Percentiles rank a stretch among this genome's conserved stretches.
phyloP scores from a whole-genome alignment of 2,113 vertebrate genomes.

The Tupaia chinensis region DNA sequence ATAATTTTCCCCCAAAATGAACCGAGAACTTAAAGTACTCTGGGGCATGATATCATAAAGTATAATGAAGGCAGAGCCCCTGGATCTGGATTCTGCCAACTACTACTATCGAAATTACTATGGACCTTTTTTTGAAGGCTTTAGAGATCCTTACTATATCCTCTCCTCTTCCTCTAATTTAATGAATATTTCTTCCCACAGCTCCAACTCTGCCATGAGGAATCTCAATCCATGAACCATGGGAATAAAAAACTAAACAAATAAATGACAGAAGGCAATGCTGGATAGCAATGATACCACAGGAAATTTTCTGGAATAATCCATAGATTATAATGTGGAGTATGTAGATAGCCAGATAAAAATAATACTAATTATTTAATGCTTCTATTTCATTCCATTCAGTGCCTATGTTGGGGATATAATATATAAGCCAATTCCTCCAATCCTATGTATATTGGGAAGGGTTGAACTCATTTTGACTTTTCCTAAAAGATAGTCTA shows the following conservation, averaged over 20 bases:
- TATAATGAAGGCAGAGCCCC: constrained; percentile 40
- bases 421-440: constrained; percentile 17
- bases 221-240: constrained; percentile 9
- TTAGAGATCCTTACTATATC: neutral
- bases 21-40: constrained; percentile 59
- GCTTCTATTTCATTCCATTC: constrained; percentile 42
- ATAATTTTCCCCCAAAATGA: constrained; percentile 47
- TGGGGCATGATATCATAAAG: constrained; percentile 47
- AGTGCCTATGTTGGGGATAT: neutral
- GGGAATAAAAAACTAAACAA: neutral
- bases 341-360: neutral
- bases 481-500: neutral
- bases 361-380: neutral
- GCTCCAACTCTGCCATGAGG: constrained; percentile 22
- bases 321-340: neutral
- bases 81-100: constrained; percentile 57
- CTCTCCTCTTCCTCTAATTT: constrained; percentile 40
- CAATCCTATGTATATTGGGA: constrained; percentile 51
- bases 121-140: constrained; percentile 24
- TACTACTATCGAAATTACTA: constrained; percentile 17
- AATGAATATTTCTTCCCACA: neutral
- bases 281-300: neutral
- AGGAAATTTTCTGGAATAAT: neutral
- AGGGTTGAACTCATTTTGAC: neutral
- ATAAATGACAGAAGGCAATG: neutral